Conservation (phyloP, 37 sponge, comb jelly and placozoan species). For the Beroe ovata region DNA sequence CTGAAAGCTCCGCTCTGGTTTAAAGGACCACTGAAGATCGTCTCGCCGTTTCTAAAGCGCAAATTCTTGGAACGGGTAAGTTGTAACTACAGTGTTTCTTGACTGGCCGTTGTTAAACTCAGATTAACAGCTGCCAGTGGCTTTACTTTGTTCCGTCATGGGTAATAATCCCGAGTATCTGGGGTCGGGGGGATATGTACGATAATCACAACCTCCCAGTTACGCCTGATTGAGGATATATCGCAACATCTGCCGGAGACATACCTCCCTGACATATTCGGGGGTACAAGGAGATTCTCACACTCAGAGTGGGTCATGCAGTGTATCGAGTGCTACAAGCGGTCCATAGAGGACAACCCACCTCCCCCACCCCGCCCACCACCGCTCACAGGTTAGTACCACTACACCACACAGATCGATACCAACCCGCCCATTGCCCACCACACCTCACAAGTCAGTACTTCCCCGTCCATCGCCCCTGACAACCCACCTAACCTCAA, state of each 20-base stretch:
- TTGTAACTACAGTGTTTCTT: no score
- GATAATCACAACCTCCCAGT: background rate
- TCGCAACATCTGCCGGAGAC: slow-evolving; percentile 1
- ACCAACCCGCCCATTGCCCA: no score
- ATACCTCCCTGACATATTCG: slow-evolving; percentile 19
- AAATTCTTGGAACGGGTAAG: slow-evolving; percentile 36
- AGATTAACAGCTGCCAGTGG: no score
- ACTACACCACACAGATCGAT: no score
- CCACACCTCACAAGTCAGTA: background rate
- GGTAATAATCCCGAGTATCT: no score
- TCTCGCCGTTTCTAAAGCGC: slow-evolving; percentile 26
- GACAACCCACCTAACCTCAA: no score
- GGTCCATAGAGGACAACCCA: slow-evolving; percentile 42
- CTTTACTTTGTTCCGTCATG: no score
- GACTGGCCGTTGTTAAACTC: no score
- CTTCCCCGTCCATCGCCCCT: background rate
- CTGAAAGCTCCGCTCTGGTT: slow-evolving; percentile 47
- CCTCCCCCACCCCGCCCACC: slow-evolving; percentile 45
- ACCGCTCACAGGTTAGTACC: slow-evolving; percentile 37
- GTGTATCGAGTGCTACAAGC: slow-evolving; percentile 51
- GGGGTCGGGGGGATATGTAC: no score
- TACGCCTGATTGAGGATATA: slow-evolving; percentile 38
- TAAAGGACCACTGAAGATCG: slow-evolving; percentile 41
- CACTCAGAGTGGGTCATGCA: slow-evolving; percentile 39
- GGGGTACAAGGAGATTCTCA: slow-evolving; percentile 20